Base-by-base conservation (phyloP, 2,797 vertebrate genomes). In the Adrianichthys oophorus region DNA sequence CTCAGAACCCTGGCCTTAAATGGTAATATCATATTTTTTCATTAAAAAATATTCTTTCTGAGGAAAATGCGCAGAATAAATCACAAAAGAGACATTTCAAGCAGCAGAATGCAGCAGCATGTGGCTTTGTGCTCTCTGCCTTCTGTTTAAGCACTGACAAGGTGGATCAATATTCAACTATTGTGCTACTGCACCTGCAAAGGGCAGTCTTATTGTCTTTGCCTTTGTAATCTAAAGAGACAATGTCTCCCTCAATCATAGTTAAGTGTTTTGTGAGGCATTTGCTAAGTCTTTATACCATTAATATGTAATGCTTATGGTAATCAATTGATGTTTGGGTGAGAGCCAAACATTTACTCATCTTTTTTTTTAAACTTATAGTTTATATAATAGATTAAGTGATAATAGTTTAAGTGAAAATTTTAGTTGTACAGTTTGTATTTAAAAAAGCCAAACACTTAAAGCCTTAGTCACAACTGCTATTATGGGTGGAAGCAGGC, bases 61-160 rank as follows among this genome's bases (percentile, higher is more conserved):
- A 16, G 16, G 23, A 72, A 32, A 53, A 43, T 50, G 32, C 8
- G 48, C 10, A 5, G 15, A 37, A n/a, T 7, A 29, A 55, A 60
- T 59, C 5, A 47, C 43, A 45, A 16, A 64, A 56, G 23, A 29
- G 49, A 21, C 13, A 24, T 23, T 79, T 62, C 65, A 19, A 70
- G 62, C 83, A 87, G 81, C 80, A 86, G 84, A 74, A 80, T 78
- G 84, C 82, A 82, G 74, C 26, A 51, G 84, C 63, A 65, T 70
- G 23, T 45, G 7, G 42, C 56, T 56, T 54, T 29, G 13, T 14
- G 4, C 50, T 48, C 48, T 10, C n/a, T 47, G 43, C 56, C 41
- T 4, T 8, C 16, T 41, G 14, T 17, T 50, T 7, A 4, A 58
- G 6, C 19, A 17, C 53, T n/a, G 14, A 62, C 40, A 42, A 32